Percentiles rank a stretch among this genome's conserved stretches.
Conservation (phyloP, 2,797 vertebrate genomes). For the Pseudochaenichthys georgianus region DNA sequence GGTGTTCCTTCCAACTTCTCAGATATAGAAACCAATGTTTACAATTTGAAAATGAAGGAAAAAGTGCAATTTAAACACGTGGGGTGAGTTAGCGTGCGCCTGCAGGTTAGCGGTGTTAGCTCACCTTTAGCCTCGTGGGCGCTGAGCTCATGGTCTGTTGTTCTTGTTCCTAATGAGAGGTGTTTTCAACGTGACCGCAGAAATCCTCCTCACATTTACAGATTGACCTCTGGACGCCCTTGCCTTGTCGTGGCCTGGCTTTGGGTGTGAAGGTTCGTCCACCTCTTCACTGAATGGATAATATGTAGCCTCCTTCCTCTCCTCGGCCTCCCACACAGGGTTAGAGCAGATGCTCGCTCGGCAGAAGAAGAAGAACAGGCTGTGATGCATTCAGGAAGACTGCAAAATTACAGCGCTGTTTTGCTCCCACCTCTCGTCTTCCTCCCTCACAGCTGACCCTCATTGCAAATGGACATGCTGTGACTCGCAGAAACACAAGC, state of each 20-base stretch:
- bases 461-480: constrained; percentile 53
- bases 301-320: constrained; percentile 58
- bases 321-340: constrained; percentile 63
- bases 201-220: constrained; percentile 66
- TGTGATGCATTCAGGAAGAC: constrained; percentile 51
- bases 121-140: constrained; percentile 46
- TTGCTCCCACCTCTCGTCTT: constrained; percentile 26
- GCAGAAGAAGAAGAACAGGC: constrained; percentile 17
- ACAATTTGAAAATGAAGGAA: not conserved
- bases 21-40: not conserved
- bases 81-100: not conserved
- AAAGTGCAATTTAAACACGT: not conserved
- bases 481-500: constrained; percentile 36
- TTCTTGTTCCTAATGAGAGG: constrained; percentile 71
- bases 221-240: constrained; percentile 70
- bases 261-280: constrained; percentile 4
- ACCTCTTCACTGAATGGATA: constrained; percentile 48
- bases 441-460: constrained; percentile 66
- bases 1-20: not conserved
- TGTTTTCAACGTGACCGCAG: constrained; percentile 46
- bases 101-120: constrained; percentile 9
- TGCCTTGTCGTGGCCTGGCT: too few species aligned
- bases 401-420: constrained; percentile 24
- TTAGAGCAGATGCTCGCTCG: constrained; percentile 30
- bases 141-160: constrained; percentile 33